Base-by-base conservation (phyloP, 2,113 vertebrate genomes). In the Brienomyrus longianalis region DNA sequence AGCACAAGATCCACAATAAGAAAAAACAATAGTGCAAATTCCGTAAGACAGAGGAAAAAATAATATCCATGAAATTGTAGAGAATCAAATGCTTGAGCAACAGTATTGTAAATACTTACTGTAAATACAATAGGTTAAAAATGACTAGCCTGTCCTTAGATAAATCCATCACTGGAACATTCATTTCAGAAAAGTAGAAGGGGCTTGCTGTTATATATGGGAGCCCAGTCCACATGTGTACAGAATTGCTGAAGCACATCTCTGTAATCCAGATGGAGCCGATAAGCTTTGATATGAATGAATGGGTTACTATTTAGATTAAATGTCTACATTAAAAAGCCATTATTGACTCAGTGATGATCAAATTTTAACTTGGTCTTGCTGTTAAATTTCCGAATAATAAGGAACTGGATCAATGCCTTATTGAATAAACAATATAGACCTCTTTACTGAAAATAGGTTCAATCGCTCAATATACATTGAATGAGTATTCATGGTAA, bases 401-500 rank as follows among this genome's bases (percentile, higher is more conserved):
- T 88, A 39, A 66, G 31, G 17, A 77, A 19, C 31, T 6, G 5
- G 74, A 17, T 77, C 56, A 70, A 59, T 66, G 43, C 39, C 39
- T 62, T 88, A 66, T 31, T 35, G 88, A 50, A 70, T 10, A 70
- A 70, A 50, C 45, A 31, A 45, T 48, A 85, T 48, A 50, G 47
- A 85, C 35, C 80, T 45, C 17, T 83, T 45, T 39, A 83, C 3
- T 83, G 80, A 23, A 45, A 83, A 66, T 88, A 11, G 9, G n/a
- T 70, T 70, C 62, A 31, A 31, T 70, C n/a, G 10, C 62, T 70
- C 62, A 88, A 45, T 88, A 45, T 31, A 88, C n/a, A 47, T 62
- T 50, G 45, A 88, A 31, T 62, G 88, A 74, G 88, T 51, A 74
- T 88, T 88, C 59, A 88, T 88, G 19, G n/a, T 23, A n/a, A 47